Percentiles rank a stretch among this genome's conserved stretches.
Conservation (phyloP, 2,113 vertebrate genomes). For the Romanogobio albipinnatus region DNA sequence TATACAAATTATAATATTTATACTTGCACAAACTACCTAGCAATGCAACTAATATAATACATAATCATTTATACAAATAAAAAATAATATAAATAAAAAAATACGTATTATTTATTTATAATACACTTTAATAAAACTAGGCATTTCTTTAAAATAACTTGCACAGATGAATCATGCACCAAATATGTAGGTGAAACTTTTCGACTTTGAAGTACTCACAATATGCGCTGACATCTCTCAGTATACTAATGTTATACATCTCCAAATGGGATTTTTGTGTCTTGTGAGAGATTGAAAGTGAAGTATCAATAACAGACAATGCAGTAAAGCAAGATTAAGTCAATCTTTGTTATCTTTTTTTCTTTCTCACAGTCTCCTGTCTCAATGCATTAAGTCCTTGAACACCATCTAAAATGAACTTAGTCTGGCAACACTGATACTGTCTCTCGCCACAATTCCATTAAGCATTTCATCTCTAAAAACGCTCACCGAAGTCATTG, state of each 20-base stretch:
- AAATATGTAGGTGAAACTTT: background rate
- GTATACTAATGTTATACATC: background rate
- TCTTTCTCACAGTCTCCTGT: constrained; percentile 17
- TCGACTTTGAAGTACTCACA: background rate
- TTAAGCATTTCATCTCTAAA: constrained; percentile 32
- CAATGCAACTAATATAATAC: too few species aligned
- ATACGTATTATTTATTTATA: too few species aligned
- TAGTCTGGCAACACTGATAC: constrained; percentile 27
- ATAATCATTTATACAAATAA: too few species aligned
- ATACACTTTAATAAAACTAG: too few species aligned
- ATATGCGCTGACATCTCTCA: background rate
- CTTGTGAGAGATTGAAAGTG: constrained; percentile 31
- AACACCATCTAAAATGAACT: constrained; percentile 30
- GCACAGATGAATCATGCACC: background rate
- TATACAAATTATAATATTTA: too few species aligned
- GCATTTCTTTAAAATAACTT: background rate
- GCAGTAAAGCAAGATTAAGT: constrained; percentile 24
- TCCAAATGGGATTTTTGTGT: background rate
- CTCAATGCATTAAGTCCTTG: constrained; percentile 30
- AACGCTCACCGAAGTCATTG: constrained; percentile 26
- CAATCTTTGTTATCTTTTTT: constrained; percentile 17
- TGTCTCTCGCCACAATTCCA: constrained; percentile 12
- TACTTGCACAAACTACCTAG: too few species aligned
- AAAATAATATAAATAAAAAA: too few species aligned
- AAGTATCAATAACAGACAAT: constrained; percentile 11